Evolutionary conservation across 2,888 invertebrate species (phyloP).

Genomic region (Smittia sp.): DNA sequence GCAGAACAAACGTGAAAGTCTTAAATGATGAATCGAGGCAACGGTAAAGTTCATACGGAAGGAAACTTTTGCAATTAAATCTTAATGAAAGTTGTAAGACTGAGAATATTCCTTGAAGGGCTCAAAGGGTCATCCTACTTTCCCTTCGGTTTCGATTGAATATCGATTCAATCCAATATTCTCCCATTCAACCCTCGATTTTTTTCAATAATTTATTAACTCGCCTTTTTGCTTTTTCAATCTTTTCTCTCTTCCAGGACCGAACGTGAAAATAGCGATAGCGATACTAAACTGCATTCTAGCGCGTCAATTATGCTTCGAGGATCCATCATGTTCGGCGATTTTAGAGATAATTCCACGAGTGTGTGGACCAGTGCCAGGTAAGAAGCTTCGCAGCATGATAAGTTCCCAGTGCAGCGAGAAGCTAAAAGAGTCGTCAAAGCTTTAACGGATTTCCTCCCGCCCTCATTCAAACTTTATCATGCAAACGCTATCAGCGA

Average conservation of each 20-base stretch:
- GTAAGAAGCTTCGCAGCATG: conserved; percentile 60
- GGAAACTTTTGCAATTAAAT: conserved; percentile 10
- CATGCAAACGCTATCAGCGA: too few species aligned
- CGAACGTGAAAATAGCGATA: conserved; percentile 73
- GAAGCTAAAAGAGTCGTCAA: too few species aligned
- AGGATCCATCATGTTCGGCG: conserved; percentile 85
- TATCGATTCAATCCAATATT: background rate
- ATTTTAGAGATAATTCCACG: conserved; percentile 87
- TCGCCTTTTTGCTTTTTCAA: background rate
- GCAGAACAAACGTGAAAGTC: too few species aligned
- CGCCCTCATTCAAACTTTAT: too few species aligned
- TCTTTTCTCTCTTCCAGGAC: conserved; percentile 58
- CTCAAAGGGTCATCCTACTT: background rate
- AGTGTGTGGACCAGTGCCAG: conserved; percentile 87
- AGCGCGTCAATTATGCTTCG: conserved; percentile 84
- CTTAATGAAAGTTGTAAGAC: background rate
- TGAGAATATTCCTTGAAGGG: background rate
- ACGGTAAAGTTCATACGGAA: background rate
- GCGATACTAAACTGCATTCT: conserved; percentile 85
- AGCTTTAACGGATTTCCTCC: too few species aligned
- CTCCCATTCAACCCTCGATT: background rate
- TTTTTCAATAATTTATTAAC: conserved; percentile 3
- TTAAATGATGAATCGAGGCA: background rate
- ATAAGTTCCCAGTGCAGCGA: too few species aligned
- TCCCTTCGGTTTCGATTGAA: background rate